Conservation (phyloP, 2,888 invertebrate species). For the Allolobophora icterica region DNA sequence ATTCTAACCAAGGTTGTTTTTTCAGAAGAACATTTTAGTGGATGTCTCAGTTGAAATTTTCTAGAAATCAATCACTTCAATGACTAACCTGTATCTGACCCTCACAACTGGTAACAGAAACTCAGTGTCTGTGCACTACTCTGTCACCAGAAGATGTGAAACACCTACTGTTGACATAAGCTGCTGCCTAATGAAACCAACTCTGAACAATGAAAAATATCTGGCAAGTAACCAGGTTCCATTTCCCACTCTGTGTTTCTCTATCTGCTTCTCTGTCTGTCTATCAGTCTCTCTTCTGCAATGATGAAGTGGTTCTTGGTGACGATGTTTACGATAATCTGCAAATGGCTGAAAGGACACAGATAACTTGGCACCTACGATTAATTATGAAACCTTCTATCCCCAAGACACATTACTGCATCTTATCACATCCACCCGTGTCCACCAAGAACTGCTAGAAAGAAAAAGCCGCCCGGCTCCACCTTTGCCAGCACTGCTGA, state of each 20-base stretch:
- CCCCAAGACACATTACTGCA: conserved; percentile 19
- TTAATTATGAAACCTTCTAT: background rate
- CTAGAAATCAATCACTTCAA: too few species aligned
- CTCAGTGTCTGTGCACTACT: background rate
- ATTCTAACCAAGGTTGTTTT: background rate
- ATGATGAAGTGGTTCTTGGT: background rate
- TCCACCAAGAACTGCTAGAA: conserved; percentile 1
- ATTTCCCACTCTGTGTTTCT: background rate
- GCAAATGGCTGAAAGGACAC: background rate
- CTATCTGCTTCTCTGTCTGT: background rate
- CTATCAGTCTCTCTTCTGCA: background rate
- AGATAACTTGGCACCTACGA: background rate
- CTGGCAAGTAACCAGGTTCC: background rate
- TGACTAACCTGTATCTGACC: background rate
- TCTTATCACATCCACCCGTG: background rate
- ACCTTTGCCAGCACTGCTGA: background rate
- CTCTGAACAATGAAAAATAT: background rate
- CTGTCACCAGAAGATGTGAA: background rate
- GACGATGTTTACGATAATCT: background rate
- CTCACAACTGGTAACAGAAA: background rate
- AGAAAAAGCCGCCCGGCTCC: background rate
- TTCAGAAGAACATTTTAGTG: background rate
- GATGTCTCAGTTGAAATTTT: background rate
- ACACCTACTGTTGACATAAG: background rate
- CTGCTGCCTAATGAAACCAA: background rate